Evolutionary conservation across 2,113 vertebrate species (phyloP), one percentile per base, ranked within the genome.

Genomic region (Colaptes auratus): DNA sequence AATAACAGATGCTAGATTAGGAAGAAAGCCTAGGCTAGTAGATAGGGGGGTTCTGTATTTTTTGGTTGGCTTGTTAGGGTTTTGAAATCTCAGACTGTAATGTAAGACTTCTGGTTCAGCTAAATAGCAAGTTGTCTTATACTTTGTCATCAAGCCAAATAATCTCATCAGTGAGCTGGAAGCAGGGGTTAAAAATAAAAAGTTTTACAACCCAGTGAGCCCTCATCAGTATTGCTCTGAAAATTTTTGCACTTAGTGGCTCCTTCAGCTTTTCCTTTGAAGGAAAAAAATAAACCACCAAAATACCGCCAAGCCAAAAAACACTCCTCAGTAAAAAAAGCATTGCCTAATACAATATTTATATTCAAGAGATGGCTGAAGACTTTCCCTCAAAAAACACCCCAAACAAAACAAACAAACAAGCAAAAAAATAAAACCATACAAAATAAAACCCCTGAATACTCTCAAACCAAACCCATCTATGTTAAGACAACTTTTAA

Each of bases 41-140:
- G 31, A 6, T 19, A 15, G 33, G 48, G 24, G 2, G 1, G 0
- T 10, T 33, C n/a, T 58, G 39, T 33, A 4, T 39, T 61, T 56
- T 56, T 35, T 66, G 17, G 13, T 52, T 66, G 15, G 20, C 78
- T 90, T 75, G 30, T 82, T 44, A 25, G 12, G 5, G 17, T 1
- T 35, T 70, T 82, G 19, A 15, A 80, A 66, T 74, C 30, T 4
- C 27, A 74, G 10, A 24, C 5, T 56, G 8, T 36, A 44, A n/a
- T 12, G 28, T 2, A 53, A 85, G 50, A 52, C 42, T 80, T 70
- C 4, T 44, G 42, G 36, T 36, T 80, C 64, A 76, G 36, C 44
- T 79, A 59, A 70, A 46, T 10, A 66, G 53, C 35, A n/a, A 75
- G 30, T 7, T 24, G n/a, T 50, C 75, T 56, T 42, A 48, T 18